Percentiles rank a stretch among this genome's conserved stretches.
phyloP scores from a whole-genome alignment of 2,888 invertebrate genomes.

The Ceraclea dissimilis region DNA sequence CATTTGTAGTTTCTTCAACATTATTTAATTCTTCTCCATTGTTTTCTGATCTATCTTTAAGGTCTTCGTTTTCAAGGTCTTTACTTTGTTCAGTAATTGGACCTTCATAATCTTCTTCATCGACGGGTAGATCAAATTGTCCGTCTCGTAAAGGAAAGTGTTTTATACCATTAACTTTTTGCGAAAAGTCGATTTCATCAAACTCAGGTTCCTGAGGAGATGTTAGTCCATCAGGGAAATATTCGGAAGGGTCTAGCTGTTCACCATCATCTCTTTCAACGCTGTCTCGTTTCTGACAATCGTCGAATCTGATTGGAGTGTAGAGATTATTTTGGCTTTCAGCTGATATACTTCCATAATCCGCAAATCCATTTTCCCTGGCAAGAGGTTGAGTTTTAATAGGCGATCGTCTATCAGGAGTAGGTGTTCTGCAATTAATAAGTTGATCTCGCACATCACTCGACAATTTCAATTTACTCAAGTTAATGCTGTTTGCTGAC shows the following conservation, averaged over 20 bases:
- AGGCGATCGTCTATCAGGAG: constrained; percentile 40
- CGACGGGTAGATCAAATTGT: background rate
- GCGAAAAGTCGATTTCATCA: constrained; percentile 32
- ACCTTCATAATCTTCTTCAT: background rate
- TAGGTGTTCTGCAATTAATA: constrained; percentile 41
- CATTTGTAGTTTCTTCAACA: constrained; percentile 7
- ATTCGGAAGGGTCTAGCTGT: constrained; percentile 24
- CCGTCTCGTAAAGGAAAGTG: background rate
- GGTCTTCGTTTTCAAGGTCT: background rate
- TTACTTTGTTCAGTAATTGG: background rate
- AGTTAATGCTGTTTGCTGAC: constrained; percentile 8
- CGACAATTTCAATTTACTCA: constrained; percentile 18
- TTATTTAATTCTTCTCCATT: constrained; percentile 10
- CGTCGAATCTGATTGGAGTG: constrained; percentile 45
- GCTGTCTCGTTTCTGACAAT: constrained; percentile 35
- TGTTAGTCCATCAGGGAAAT: constrained; percentile 31
- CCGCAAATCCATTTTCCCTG: constrained; percentile 40
- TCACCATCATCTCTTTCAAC: constrained; percentile 32
- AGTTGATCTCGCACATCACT: constrained; percentile 20
- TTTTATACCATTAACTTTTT: background rate
- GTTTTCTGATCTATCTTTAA: constrained; percentile 5
- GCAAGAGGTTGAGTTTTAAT: constrained; percentile 39
- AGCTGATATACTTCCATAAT: constrained; percentile 30
- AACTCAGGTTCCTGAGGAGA: constrained; percentile 17
- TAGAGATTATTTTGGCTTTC: constrained; percentile 30